These are phyloP conservation scores for Sardinella longiceps DNA, from an alignment of 2,797 vertebrate genomes.

Conservation along the genomic window DNA sequence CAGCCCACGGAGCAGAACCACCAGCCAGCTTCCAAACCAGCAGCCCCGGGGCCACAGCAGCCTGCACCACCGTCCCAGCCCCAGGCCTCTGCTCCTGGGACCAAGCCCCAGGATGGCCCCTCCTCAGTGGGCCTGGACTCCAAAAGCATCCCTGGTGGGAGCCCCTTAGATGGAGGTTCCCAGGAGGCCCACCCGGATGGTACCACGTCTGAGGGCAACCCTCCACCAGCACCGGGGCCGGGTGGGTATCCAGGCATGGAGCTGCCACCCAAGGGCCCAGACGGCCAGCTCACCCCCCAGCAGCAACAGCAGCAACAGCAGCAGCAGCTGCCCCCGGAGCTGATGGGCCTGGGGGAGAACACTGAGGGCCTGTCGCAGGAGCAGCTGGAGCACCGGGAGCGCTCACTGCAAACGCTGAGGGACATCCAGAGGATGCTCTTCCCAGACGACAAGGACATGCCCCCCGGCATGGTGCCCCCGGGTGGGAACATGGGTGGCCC, in stretches of 20 bases:
- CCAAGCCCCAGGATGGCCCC: conserved; percentile 86
- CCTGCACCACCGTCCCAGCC: conserved; percentile 72
- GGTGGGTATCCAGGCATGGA: conserved; percentile 68
- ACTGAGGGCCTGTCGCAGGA: conserved; percentile 97
- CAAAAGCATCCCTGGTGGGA: conserved; percentile 88
- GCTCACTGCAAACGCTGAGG: conserved; percentile 83
- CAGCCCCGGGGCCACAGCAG: conserved; percentile 80
- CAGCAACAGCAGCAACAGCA: conserved; percentile 81
- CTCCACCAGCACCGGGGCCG: conserved; percentile 59
- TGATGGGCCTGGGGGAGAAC: conserved; percentile 91
- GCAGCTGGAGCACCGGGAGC: conserved; percentile 81
- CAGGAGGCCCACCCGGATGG: conserved; percentile 80
- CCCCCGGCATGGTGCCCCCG: conserved; percentile 67
- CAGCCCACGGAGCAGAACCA: conserved; percentile 87
- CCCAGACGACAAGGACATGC: conserved; percentile 88
- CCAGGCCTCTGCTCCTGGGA: conserved; percentile 81
- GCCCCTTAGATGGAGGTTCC: conserved; percentile 81
- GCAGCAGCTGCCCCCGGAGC: conserved; percentile 86
- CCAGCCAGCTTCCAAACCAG: conserved; percentile 88
- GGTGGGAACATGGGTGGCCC: conserved; percentile 62
- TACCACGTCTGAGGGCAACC: conserved; percentile 68
- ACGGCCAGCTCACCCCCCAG: conserved; percentile 59
- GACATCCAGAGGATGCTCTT: conserved; percentile 99
- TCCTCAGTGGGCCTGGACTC: conserved; percentile 82
- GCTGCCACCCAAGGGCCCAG: conserved; percentile 56